Evolutionary conservation across 1,140 invertebrate species (phyloP).

Genomic region (Tetragonula clypearis): DNA sequence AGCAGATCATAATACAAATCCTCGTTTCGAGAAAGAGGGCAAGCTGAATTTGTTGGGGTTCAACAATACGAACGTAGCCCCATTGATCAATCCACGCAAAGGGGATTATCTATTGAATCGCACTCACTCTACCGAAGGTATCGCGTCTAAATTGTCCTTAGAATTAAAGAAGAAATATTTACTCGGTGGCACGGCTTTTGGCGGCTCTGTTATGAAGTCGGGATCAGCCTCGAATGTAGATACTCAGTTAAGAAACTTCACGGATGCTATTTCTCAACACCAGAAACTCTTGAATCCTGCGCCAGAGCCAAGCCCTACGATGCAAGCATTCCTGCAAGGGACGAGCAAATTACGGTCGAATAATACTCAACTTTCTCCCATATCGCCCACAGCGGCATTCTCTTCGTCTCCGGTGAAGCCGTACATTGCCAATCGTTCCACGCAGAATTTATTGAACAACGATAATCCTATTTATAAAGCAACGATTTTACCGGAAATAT

Average conservation of each 20-base stretch:
- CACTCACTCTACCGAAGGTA: slow-evolving; percentile 91
- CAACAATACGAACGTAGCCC: slow-evolving; percentile 68
- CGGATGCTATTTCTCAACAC: slow-evolving; percentile 93
- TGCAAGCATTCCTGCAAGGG: slow-evolving; percentile 87
- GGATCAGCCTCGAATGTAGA: slow-evolving; percentile 93
- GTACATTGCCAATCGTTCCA: slow-evolving; percentile 10
- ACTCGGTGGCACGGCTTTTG: slow-evolving; percentile 85
- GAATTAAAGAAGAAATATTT: slow-evolving; percentile 93
- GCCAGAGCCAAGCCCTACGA: slow-evolving; percentile 87
- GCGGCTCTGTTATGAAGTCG: slow-evolving; percentile 88
- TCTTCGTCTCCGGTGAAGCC: slow-evolving; percentile 24
- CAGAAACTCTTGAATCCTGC: slow-evolving; percentile 93
- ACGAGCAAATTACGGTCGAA: slow-evolving; percentile 78
- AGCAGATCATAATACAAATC: background rate
- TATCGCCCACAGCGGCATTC: slow-evolving; percentile 70
- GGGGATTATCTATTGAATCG: slow-evolving; percentile 90
- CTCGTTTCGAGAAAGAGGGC: slow-evolving; percentile 23
- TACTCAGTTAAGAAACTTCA: slow-evolving; percentile 90
- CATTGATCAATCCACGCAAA: slow-evolving; percentile 83
- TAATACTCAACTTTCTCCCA: slow-evolving; percentile 72
- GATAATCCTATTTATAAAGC: slow-evolving; percentile 39
- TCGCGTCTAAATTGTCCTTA: slow-evolving; percentile 92
- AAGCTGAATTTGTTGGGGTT: slow-evolving; percentile 33
- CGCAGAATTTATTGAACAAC: slow-evolving; percentile 30
- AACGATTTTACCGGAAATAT: slow-evolving; percentile 35